Evolutionary conservation across 2,888 invertebrate species (phyloP).

Genomic region (Lymantria dispar): DNA sequence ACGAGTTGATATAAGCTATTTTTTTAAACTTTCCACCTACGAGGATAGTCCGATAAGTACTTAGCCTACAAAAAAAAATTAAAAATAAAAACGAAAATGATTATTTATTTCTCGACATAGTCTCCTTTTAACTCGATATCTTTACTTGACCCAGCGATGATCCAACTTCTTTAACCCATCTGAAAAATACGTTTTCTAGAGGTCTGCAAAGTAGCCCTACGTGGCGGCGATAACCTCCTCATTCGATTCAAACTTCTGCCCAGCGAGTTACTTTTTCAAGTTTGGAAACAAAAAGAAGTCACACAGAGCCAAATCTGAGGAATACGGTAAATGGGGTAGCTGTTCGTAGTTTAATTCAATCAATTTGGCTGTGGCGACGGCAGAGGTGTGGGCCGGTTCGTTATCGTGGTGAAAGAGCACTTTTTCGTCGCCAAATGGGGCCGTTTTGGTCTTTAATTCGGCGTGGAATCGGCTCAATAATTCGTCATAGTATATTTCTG

Average conservation of each 20-base stretch:
- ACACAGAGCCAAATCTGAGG: constrained; percentile 21
- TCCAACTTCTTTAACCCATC: too few relatives aligned
- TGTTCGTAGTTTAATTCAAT: constrained; percentile 19
- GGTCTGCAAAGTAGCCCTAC: too few relatives aligned
- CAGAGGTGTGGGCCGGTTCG: constrained; percentile 14
- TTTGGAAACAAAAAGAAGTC: constrained; percentile 22
- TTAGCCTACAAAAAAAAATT: too few relatives aligned
- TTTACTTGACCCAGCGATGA: constrained; percentile 1
- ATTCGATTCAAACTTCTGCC: too few relatives aligned
- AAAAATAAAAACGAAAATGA: neutral
- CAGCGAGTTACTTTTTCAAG: neutral
- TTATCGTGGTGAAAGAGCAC: neutral
- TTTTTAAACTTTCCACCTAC: too few relatives aligned
- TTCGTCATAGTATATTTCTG: neutral
- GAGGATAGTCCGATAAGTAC: neutral
- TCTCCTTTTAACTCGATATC: constrained; percentile 1
- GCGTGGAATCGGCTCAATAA: neutral
- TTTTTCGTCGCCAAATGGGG: too few relatives aligned
- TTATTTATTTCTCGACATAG: neutral
- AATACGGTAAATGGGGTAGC: constrained; percentile 23
- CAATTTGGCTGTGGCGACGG: constrained; percentile 18
- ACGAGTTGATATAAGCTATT: too few relatives aligned
- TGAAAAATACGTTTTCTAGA: too few relatives aligned
- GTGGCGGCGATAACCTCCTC: too few relatives aligned
- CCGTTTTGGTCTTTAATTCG: neutral